Conservation (phyloP, 30 jellyfish, hydroid and myxozoan genomes). For the Sanderia malayensis region DNA sequence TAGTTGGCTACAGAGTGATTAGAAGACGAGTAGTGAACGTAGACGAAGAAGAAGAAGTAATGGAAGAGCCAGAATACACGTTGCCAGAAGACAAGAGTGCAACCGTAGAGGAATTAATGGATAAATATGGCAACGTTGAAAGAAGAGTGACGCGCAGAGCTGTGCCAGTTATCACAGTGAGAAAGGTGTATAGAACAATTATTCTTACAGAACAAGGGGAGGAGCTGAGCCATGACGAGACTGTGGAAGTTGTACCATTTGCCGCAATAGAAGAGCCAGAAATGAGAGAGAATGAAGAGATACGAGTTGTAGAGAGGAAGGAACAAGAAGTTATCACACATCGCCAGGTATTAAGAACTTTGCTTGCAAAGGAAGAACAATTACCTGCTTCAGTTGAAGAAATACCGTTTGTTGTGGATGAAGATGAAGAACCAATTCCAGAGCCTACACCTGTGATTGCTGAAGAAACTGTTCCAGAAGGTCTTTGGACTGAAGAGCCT, state of each 20-base stretch:
- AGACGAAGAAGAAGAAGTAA: constrained; percentile 17
- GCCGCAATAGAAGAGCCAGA: background rate
- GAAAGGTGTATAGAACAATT: constrained; percentile 73
- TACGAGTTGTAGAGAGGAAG: background rate
- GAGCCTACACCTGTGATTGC: background rate
- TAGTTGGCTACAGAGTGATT: background rate
- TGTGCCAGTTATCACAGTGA: constrained; percentile 76
- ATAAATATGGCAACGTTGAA: constrained; percentile 36
- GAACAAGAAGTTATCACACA: background rate
- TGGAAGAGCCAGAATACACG: constrained; percentile 54
- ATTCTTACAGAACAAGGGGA: constrained; percentile 45
- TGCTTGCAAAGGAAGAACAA: background rate
- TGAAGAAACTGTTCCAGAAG: background rate
- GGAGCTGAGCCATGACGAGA: background rate
- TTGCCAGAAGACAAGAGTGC: constrained; percentile 61
- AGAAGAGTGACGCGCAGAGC: constrained; percentile 76
- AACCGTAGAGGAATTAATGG: constrained; percentile 43
- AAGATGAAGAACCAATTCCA: constrained; percentile 6
- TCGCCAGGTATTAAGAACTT: background rate
- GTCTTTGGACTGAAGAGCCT: constrained; percentile 1
- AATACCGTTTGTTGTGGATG: constrained; percentile 17
- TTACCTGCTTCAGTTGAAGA: background rate
- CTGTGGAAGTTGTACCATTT: background rate
- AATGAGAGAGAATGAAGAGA: background rate
- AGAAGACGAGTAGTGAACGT: background rate